Evolutionary conservation across 2,888 invertebrate species (phyloP), one percentile per base, ranked within the genome.

Genomic region (Philopedon plagiatum): DNA sequence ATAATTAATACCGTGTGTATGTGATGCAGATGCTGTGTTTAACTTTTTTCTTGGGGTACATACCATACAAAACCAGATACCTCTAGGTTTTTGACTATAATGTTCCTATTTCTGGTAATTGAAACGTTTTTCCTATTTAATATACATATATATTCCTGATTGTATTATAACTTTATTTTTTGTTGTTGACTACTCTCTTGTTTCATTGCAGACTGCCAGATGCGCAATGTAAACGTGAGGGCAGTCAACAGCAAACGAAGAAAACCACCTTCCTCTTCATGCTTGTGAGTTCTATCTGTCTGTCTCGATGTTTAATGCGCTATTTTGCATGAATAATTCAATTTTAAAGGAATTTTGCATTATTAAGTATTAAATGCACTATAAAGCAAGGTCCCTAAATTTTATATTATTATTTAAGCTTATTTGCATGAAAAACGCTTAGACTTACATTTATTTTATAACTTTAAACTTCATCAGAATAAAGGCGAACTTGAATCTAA

Each of bases 141-240:
- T n/a, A n/a, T n/a, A n/a, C n/a, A n/a, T 23, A 51, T 63, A 54
- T 19, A 11, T 13, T n/a, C 11, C 9, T 29, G 18, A 18, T n/a
- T 46, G 37, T 58, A 65, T 60, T 49, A 18, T 34, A 62, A 21
- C 29, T 23, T 61, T 41, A 26, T 37, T 46, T 71, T 54, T 58
- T 73, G 69, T 83, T 85, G 85, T 85, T 87, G 87, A 87, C 87
- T 86, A 85, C 86, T 87, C 87, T 86, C 86, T 89, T 90, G 90
- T 90, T 90, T 90, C 90, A 90, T 91, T 91, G 90, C 91, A 91
- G 91, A 91, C 90, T 90, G 89, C 89, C 90, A 90, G 90, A 90
- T 89, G 90, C 90, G 90, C 89, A 90, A 90, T 90, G 90, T 90
- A 89, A 90, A 90, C 89, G 90, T 89, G 89, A 90, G 90, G 89